Base-by-base conservation (phyloP, 2,888 invertebrate species). In the Epicampocera succincta region DNA sequence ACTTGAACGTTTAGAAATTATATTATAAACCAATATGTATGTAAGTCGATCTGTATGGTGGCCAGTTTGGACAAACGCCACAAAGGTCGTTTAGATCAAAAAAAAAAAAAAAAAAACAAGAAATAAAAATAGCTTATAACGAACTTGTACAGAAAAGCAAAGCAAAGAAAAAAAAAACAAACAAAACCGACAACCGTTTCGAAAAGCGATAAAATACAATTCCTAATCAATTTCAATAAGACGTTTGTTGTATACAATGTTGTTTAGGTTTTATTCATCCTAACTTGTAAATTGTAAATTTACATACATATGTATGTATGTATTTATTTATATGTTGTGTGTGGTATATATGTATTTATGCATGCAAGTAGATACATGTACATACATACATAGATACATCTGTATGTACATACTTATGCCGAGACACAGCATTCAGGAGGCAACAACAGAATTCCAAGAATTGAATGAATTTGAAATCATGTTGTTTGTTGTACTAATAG, bases 141-240 rank as follows among this genome's bases (percentile, higher is more conserved):
- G 29, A 46, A 60, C 19, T 66, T 19, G n/a, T 9, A 60, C n/a
- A 40, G 9, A 44, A 72, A 60, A 29, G 12, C 19, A 66, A 29
- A 58, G 15, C 25, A 25, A 3, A 11, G 15, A 25, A 46, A 21
- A 58, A 50, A 65, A 58, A 54, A 66, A 66, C n/a, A 63, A 54
- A 73, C 33, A 60, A 56, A 66, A 66, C 60, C 77, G 63, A 78
- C 65, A 72, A 65, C 38, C 40, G 50, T 13, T 66, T 17, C 11
- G 38, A 17, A 38, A 15, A 69, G 66, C 54, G 17, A 42, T 46
- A 46, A 61, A 61, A 42, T 56, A 65, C 40, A 21, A 66, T 71
- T 74, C 69, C 78, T 82, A 78, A 82, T 82, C 77, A 78, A 78
- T 74, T 81, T 74, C 46, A 82, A 74, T 69, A 74, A 74, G 52